These are phyloP conservation scores for Protonemura montana DNA, from an alignment of 2,888 invertebrate species.

Conservation along the genomic window DNA sequence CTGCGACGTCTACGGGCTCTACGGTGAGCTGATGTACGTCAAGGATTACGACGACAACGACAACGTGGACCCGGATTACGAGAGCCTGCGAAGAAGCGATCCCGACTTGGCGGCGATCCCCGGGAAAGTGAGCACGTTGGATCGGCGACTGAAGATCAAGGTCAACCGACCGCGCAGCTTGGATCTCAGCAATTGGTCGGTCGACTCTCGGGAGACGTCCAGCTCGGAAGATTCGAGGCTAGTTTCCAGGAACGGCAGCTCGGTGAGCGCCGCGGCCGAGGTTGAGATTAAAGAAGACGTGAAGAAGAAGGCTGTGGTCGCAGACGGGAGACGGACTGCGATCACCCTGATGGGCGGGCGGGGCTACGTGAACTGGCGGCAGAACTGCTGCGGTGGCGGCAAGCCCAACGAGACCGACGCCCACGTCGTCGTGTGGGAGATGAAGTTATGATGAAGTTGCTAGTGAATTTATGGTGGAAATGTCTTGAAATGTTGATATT, in stretches of 20 bases:
- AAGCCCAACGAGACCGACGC: slow-evolving; percentile 85
- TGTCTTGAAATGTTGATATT: no score
- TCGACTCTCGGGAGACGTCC: slow-evolving; percentile 83
- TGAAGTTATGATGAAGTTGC: slow-evolving; percentile 69
- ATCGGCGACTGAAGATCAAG: slow-evolving; percentile 81
- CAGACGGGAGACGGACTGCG: slow-evolving; percentile 72
- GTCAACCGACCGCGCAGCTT: slow-evolving; percentile 81
- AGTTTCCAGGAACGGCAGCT: slow-evolving; percentile 78
- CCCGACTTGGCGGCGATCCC: slow-evolving; percentile 86
- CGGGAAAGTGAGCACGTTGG: slow-evolving; percentile 79
- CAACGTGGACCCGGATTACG: slow-evolving; percentile 75
- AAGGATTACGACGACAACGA: slow-evolving; percentile 85
- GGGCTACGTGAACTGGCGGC: slow-evolving; percentile 87
- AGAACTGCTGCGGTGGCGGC: slow-evolving; percentile 69
- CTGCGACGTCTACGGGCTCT: slow-evolving; percentile 89
- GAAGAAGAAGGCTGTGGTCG: slow-evolving; percentile 58
- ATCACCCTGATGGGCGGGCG: slow-evolving; percentile 87
- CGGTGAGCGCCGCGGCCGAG: slow-evolving; percentile 64
- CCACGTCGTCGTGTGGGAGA: slow-evolving; percentile 90
- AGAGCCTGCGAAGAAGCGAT: slow-evolving; percentile 79
- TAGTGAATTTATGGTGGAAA: no score
- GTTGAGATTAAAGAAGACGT: slow-evolving; percentile 59
- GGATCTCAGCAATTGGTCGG: slow-evolving; percentile 87
- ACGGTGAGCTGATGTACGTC: slow-evolving; percentile 88
- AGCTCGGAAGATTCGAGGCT: slow-evolving; percentile 78